phyloP scores from a whole-genome alignment of 1,140 invertebrate species.

The Ylistrum balloti region DNA sequence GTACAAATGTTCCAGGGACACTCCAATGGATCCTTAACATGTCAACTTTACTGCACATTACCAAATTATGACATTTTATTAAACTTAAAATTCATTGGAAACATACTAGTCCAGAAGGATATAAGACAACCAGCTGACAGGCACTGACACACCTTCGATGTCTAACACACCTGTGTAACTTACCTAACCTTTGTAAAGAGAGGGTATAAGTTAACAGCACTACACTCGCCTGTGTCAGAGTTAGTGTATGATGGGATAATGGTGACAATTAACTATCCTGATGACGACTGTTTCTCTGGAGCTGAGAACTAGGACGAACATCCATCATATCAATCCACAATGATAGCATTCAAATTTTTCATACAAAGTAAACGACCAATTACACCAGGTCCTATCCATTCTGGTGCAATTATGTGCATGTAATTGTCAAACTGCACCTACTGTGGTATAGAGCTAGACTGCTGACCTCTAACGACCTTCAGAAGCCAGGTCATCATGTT shows the following conservation, averaged over 20 bases:
- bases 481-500: background rate
- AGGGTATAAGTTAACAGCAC: background rate
- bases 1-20: background rate
- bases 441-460: background rate
- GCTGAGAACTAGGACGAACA: background rate
- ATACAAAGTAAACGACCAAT: background rate
- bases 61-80: background rate
- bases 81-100: background rate
- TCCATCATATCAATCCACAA: background rate
- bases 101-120: too few relatives aligned
- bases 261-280: background rate
- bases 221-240: background rate
- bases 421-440: constrained; percentile 1
- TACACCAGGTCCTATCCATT: background rate
- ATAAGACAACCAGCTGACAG: too few relatives aligned
- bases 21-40: background rate
- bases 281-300: background rate
- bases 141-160: too few relatives aligned
- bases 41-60: background rate
- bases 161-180: too few relatives aligned
- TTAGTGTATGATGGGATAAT: background rate
- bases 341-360: constrained; percentile 30
- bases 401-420: constrained; percentile 11
- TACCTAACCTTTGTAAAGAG: background rate
- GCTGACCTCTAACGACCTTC: background rate